Base-by-base conservation (phyloP, 2,113 vertebrate genomes). In the Isichthys henryi region DNA sequence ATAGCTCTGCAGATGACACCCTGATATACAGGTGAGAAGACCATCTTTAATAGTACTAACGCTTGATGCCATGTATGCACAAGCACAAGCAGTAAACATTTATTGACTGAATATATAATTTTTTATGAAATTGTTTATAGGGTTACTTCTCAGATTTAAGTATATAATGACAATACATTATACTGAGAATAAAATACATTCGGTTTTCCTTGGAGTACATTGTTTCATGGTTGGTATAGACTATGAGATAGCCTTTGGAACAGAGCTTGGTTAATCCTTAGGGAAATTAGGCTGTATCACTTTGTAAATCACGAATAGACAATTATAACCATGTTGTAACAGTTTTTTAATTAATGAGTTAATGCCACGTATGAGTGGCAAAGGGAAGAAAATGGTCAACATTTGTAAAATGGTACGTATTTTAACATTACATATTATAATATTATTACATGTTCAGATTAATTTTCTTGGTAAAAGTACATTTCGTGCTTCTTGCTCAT, bases 11-110 rank as follows among this genome's bases (percentile, higher is more conserved):
- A 80, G 74, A 80, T 80, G 74, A 39, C 74, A 80, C 74, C 74
- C 74, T 80, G 74, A 80, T 80, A 80, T 80, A 80, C 74, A 80
- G 74, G 74, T 80, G 74, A 80, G 70, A 77, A 77, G 74, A 80
- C 74, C 74, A 7, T 80, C 35, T 19, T 43, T 43, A 39, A 43
- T 80, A 39, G 39, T 80, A 6, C 15, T 80, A n/a, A 80, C 6
- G 5, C 4, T 43, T 35, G 27, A 77, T 77, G 70, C 70, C 35
- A 13, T 74, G 13, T 35, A 35, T 74, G n/a, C 56, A 74, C 1
- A 74, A 74, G 66, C 35, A 74, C 1, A 74, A 31, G n/a, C 27
- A 74, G 27, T 74, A 74, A 31, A 74, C 11, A 74, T 62, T 74
- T 74, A 35, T 74, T 13, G 62, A 70, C 9, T 70, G n/a, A 70